Percentiles rank a stretch among this genome's conserved stretches.
Evolutionary conservation across 2,113 vertebrate genomes (phyloP).

Genomic region (Corapipo altera): DNA sequence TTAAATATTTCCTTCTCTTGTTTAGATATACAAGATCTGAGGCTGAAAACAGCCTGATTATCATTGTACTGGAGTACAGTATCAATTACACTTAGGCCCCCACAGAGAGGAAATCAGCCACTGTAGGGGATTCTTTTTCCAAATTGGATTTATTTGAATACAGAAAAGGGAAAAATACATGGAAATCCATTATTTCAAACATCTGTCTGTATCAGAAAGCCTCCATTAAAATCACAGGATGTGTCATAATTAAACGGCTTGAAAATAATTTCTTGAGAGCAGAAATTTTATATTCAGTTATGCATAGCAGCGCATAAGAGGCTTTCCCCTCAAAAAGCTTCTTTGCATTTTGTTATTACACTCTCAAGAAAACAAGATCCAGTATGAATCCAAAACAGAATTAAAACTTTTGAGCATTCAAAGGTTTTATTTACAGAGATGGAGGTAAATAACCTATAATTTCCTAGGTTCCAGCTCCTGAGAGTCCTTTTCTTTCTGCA

Average conservation of each 20-base stretch:
- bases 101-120: background rate
- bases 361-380: background rate
- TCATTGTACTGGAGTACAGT: background rate
- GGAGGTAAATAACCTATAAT: background rate
- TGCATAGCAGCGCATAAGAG: background rate
- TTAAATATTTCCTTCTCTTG: conserved; percentile 5
- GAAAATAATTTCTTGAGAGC: conserved; percentile 25
- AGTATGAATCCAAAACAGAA: background rate
- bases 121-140: background rate
- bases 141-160: conserved; percentile 28
- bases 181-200: conserved; percentile 27
- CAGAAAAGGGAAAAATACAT: background rate
- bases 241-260: conserved; percentile 8
- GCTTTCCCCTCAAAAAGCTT: background rate
- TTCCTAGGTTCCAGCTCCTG: background rate
- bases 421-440: background rate
- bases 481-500: background rate
- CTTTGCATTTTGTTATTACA: background rate
- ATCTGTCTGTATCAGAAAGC: background rate
- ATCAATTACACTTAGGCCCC: background rate
- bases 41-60: background rate
- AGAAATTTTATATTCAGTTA: conserved; percentile 5
- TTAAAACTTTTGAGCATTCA: background rate
- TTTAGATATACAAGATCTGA: background rate
- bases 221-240: background rate